Evolutionary conservation across 1,140 invertebrate genomes (phyloP).

Genomic region (Zophobas atratus): DNA sequence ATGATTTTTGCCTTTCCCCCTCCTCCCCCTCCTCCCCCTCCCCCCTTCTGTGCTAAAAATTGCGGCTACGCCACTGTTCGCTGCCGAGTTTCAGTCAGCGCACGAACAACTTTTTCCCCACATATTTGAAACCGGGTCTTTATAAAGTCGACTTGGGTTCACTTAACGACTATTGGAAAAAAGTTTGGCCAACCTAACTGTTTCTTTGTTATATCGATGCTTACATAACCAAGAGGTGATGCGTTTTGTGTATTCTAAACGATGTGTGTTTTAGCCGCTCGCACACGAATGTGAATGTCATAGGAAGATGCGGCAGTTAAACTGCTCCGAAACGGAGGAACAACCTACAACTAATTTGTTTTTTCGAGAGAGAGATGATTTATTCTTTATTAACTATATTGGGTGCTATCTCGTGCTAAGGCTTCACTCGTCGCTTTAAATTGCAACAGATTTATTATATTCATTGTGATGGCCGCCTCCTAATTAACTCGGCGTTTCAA

Average conservation of each 20-base stretch:
- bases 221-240: constrained; percentile 23
- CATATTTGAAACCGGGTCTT: constrained; percentile 52
- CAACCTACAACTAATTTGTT: constrained; percentile 23
- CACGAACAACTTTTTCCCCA: constrained; percentile 51
- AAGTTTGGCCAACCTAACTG: constrained; percentile 46
- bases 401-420: constrained; percentile 20
- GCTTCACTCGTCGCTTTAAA: constrained; percentile 17
- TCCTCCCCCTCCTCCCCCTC: no score
- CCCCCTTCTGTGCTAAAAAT: no score
- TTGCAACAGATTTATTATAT: constrained; percentile 33
- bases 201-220: constrained; percentile 44
- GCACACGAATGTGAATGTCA: constrained; percentile 26
- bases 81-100: constrained; percentile 38
- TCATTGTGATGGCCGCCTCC: constrained; percentile 27
- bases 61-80: no score
- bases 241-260: constrained; percentile 9
- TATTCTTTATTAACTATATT: constrained; percentile 30
- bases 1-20: no score
- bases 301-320: background rate
- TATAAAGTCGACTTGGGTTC: constrained; percentile 42
- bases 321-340: constrained; percentile 10
- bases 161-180: constrained; percentile 48
- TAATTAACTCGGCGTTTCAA: constrained; percentile 34
- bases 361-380: constrained; percentile 21
- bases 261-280: background rate